Evolutionary conservation across 2,888 invertebrate species (phyloP).

Genomic region (Euphydryas editha): DNA sequence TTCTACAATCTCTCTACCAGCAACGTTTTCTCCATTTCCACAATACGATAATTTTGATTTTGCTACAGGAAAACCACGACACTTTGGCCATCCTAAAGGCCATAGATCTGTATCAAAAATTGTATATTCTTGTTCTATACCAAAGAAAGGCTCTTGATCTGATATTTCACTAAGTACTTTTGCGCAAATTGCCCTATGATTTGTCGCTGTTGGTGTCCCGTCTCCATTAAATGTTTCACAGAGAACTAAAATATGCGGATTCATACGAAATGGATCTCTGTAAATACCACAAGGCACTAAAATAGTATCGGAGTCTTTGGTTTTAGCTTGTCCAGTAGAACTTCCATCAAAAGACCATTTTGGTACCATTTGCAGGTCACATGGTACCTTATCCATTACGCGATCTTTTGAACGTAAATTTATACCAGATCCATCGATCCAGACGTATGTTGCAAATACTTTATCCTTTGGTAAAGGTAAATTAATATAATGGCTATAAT

Average conservation of each 20-base stretch:
- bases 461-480: constrained; percentile 83
- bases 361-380: constrained; percentile 81
- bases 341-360: constrained; percentile 97
- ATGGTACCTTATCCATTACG: constrained; percentile 85
- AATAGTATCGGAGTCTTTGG: constrained; percentile 93
- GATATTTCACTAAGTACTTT: constrained; percentile 78
- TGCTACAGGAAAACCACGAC: constrained; percentile 91
- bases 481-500: constrained; percentile 60
- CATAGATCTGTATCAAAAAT: constrained; percentile 91
- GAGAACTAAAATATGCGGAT: constrained; percentile 93
- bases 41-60: constrained; percentile 94
- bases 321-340: constrained; percentile 94
- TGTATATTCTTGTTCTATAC: constrained; percentile 96
- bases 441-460: constrained; percentile 87
- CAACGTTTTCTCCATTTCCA: constrained; percentile 96
- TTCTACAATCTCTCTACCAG: constrained; percentile 97
- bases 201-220: constrained; percentile 89
- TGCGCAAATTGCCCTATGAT: constrained; percentile 88
- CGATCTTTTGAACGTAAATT: constrained; percentile 87
- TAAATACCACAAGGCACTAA: constrained; percentile 95
- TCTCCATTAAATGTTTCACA: constrained; percentile 91
- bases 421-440: constrained; percentile 92
- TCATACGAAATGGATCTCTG: constrained; percentile 94
- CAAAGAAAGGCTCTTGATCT: constrained; percentile 92
- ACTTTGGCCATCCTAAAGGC: constrained; percentile 96